Evolutionary conservation across 2,797 vertebrate species (phyloP).

Genomic region (Merluccius polli): DNA sequence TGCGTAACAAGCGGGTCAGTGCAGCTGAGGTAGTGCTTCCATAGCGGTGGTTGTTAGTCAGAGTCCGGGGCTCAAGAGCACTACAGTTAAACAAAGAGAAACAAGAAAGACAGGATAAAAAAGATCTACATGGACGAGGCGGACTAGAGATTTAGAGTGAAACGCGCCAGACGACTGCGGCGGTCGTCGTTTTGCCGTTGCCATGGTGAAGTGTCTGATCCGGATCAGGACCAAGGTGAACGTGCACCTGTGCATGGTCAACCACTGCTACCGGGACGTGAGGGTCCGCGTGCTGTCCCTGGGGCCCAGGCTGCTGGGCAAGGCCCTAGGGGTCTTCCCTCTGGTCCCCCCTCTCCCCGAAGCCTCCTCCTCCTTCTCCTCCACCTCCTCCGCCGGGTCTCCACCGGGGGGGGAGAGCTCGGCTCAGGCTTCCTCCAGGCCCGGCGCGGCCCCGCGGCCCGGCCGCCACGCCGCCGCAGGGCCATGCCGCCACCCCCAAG

Average conservation of each 20-base stretch:
- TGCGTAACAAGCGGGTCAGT: constrained; percentile 7
- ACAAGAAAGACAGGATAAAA: background rate
- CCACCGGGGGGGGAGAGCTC: constrained; percentile 40
- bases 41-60: constrained; percentile 10
- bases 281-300: constrained; percentile 82
- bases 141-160: background rate
- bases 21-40: background rate
- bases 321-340: constrained; percentile 73
- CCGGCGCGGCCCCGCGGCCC: constrained; percentile 41
- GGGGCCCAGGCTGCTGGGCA: constrained; percentile 82
- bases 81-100: background rate
- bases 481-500: constrained; percentile 25
- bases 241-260: constrained; percentile 87
- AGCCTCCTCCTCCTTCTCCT: constrained; percentile 38
- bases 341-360: constrained; percentile 60
- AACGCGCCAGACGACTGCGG: background rate
- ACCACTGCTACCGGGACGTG: constrained; percentile 88
- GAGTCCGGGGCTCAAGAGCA: constrained; percentile 5
- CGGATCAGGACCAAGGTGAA: constrained; percentile 86
- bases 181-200: constrained; percentile 5
- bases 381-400: no score
- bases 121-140: background rate
- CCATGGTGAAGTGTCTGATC: constrained; percentile 92
- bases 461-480: constrained; percentile 5
- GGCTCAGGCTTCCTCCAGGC: constrained; percentile 44